A percentile compares a stretch with the other conserved stretches of the same genome.
Evolutionary conservation across 1,140 invertebrate genomes (phyloP).

Genomic region (Pseudomyrmex cubaensis): DNA sequence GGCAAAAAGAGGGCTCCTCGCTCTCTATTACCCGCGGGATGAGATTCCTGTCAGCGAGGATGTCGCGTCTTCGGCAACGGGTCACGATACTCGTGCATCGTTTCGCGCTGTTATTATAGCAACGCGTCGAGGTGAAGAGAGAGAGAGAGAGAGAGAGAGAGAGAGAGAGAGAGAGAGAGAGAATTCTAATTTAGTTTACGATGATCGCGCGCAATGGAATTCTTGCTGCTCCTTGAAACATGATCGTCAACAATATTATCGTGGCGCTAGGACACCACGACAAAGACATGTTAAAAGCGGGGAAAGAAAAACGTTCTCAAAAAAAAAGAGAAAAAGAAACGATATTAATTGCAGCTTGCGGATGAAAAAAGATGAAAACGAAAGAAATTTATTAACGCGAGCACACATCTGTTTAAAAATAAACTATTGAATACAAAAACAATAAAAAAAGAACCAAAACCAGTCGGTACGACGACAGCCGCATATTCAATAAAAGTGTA

Average conservation of each 20-base stretch:
- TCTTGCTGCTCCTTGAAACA: conserved; percentile 9
- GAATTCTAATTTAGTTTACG: conserved; percentile 37
- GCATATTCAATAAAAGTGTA: too few species aligned
- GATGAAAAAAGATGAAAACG: too few species aligned
- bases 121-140: conserved; percentile 9
- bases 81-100: conserved; percentile 40
- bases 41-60: conserved; percentile 40
- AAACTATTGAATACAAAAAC: too few species aligned
- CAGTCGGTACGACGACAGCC: too few species aligned
- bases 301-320: too few species aligned
- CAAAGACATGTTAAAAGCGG: too few species aligned
- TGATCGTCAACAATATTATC: not conserved
- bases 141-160: conserved; percentile 19
- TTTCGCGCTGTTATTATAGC: conserved; percentile 6
- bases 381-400: too few species aligned
- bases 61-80: conserved; percentile 38
- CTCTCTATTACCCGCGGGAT: conserved; percentile 38
- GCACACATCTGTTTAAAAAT: too few species aligned
- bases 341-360: too few species aligned
- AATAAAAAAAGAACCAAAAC: too few species aligned
- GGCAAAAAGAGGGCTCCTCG: conserved; percentile 41
- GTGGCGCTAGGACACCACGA: not conserved
- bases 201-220: conserved; percentile 22
- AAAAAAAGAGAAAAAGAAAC: too few species aligned
- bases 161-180: conserved; percentile 4